Percentiles rank a stretch among this genome's conserved stretches.
Evolutionary conservation across 37 sponge, comb jelly and placozoan species (phyloP).

Genomic region (Petrosia ficiformis): DNA sequence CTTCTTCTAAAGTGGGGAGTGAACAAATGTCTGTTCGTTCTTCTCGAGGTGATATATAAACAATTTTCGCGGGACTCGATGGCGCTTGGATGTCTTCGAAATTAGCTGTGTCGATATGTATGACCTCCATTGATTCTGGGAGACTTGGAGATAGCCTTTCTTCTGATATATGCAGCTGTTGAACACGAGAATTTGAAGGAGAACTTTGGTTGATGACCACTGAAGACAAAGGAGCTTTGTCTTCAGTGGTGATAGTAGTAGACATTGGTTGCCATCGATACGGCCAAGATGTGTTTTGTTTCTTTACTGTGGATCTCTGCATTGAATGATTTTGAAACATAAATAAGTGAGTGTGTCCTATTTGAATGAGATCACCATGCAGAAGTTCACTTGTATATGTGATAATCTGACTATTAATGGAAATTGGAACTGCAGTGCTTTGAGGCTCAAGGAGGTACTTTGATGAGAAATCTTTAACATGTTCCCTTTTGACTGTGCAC

Average conservation of each 20-base stretch:
- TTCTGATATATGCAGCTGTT: not conserved
- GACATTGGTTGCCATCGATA: not conserved
- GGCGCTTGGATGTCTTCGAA: not conserved
- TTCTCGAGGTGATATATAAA: too few species aligned
- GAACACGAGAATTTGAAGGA: not conserved
- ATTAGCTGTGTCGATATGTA: not conserved
- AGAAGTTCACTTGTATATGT: constrained; percentile 4
- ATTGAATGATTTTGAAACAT: constrained; percentile 50
- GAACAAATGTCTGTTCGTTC: not conserved
- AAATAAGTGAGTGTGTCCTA: constrained; percentile 40
- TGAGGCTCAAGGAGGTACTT: too few species aligned
- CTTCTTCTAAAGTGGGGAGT: not conserved
- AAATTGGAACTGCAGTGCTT: not conserved
- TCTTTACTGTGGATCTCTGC: not conserved
- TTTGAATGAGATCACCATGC: constrained; percentile 51
- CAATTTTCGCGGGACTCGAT: not conserved
- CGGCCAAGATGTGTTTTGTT: not conserved
- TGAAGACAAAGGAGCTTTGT: not conserved
- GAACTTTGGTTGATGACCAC: not conserved
- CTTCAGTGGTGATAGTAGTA: not conserved
- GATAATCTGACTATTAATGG: constrained; percentile 28
- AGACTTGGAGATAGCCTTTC: too few species aligned
- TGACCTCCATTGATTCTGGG: not conserved
- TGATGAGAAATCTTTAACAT: too few species aligned
- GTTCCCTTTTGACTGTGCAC: too few species aligned